These are phyloP conservation scores for Atta cephalotes DNA, from an alignment of 1,140 invertebrate genomes.

Conservation along the genomic window DNA sequence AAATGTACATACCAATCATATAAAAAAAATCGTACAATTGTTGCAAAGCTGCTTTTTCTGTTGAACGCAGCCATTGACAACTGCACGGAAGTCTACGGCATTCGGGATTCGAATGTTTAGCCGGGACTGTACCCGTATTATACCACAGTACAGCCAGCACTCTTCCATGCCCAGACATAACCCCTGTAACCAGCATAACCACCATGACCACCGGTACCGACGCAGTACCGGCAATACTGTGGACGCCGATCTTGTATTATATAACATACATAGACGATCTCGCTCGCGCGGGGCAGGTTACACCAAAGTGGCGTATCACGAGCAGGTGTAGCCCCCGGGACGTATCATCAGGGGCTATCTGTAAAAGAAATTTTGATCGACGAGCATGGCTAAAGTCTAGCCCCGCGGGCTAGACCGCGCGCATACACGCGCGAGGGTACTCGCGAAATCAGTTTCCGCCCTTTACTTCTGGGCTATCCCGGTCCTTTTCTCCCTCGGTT, in stretches of 20 bases:
- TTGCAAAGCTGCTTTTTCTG: no score
- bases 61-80: conserved; percentile 9
- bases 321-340: conserved; percentile 76
- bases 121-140: conserved; percentile 68
- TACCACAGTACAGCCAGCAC: conserved; percentile 35
- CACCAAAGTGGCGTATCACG: conserved; percentile 71
- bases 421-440: conserved; percentile 8
- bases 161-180: conserved; percentile 75
- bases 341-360: conserved; percentile 72
- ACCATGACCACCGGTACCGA: conserved; percentile 66
- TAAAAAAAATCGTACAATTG: no score
- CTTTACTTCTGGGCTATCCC: conserved; percentile 49
- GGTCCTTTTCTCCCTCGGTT: neutral
- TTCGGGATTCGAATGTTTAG: conserved; percentile 53
- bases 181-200: conserved; percentile 77
- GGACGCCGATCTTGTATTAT: conserved; percentile 69
- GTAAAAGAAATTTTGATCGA: conserved; percentile 65
- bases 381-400: conserved; percentile 31
- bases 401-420: conserved; percentile 36
- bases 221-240: conserved; percentile 35
- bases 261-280: conserved; percentile 70
- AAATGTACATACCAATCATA: no score
- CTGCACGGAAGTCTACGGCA: conserved; percentile 39
- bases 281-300: conserved; percentile 57
- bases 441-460: conserved; percentile 63